phyloP scores from a whole-genome alignment of 2,888 invertebrate genomes.

The Epinotia bilunana region DNA sequence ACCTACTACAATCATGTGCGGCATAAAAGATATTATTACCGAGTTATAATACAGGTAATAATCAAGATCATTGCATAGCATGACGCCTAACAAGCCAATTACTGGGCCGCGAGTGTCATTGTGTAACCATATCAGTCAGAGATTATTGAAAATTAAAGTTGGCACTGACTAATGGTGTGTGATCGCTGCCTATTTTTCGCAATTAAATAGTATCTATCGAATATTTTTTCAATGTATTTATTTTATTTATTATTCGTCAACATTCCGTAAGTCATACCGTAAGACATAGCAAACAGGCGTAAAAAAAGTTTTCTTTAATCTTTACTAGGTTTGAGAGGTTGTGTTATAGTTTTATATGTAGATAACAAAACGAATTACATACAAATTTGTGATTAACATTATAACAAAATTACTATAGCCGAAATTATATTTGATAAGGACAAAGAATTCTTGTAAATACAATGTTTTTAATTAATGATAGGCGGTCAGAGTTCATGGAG shows the following conservation, averaged over 20 bases:
- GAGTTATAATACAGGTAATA: slow-evolving; percentile 17
- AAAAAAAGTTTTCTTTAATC: background rate
- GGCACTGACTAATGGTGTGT: background rate
- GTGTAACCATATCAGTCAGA: background rate
- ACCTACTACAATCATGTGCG: slow-evolving; percentile 10
- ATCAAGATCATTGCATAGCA: slow-evolving; percentile 15
- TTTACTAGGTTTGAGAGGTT: background rate
- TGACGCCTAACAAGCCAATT: slow-evolving; percentile 35
- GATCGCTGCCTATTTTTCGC: no score
- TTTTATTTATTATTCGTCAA: no score
- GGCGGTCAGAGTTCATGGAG: slow-evolving; percentile 37
- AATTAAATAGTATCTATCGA: no score
- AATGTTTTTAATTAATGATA: slow-evolving; percentile 39
- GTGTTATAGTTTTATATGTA: background rate
- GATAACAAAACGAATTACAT: background rate
- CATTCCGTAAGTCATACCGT: no score
- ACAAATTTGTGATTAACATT: background rate
- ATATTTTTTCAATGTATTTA: no score
- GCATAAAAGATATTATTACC: slow-evolving; percentile 38
- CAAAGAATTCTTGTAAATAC: slow-evolving; percentile 27
- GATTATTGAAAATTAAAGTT: slow-evolving; percentile 21
- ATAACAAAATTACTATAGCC: slow-evolving; percentile 1
- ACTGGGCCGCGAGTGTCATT: slow-evolving; percentile 10
- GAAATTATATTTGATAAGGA: slow-evolving; percentile 25
- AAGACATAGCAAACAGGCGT: no score